Evolutionary conservation across 1,140 invertebrate genomes (phyloP), one percentile per base, ranked within the genome.

Genomic region (Spodoptera litura): DNA sequence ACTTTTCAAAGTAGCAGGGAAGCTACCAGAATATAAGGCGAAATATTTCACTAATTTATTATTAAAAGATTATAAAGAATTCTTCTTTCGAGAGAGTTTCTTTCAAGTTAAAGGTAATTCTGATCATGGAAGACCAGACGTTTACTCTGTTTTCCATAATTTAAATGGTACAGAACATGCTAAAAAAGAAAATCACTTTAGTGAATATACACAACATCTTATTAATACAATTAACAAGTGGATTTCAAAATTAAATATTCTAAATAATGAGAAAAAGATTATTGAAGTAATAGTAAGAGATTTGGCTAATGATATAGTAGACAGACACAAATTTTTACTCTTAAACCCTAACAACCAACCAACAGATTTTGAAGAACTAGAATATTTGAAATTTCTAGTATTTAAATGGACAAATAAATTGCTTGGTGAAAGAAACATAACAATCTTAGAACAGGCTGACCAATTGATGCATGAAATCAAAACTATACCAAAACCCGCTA

Each of bases 321-420:
- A 86, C 27, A 86, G 82, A 61, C 81, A 85, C 11, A 91, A 87
- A 79, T 92, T 91, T 80, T 78, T 91, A 35, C 75, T 89, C 71
- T 51, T 90, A 13, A 88, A 89, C 80, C 80, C 84, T 61, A 61
- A 35, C 2, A 59, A 53, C 15, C 82, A 75, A 62, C 51, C 58
- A 31, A 77, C 81, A 25, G 78, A 87, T 15, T 78, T 78, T 76
- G 79, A 81, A 51, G 89, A 91, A 64, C 56, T 91, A 12, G 87
- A 92, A 77, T 80, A 87, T 81, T 85, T 91, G 25, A 88, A 88
- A 44, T 91, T 89, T 78, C 85, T 87, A 56, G 83, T 91, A 68
- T 91, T 90, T 79, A 89, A 89, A 85, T 88, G 87, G 86, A 81
- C 90, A 10, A 85, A 81, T 78, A 92, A 90, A 72, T 64, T 87